Evolutionary conservation across 2,797 vertebrate genomes (phyloP), one percentile per base, ranked within the genome.

Genomic region (Channa striata): DNA sequence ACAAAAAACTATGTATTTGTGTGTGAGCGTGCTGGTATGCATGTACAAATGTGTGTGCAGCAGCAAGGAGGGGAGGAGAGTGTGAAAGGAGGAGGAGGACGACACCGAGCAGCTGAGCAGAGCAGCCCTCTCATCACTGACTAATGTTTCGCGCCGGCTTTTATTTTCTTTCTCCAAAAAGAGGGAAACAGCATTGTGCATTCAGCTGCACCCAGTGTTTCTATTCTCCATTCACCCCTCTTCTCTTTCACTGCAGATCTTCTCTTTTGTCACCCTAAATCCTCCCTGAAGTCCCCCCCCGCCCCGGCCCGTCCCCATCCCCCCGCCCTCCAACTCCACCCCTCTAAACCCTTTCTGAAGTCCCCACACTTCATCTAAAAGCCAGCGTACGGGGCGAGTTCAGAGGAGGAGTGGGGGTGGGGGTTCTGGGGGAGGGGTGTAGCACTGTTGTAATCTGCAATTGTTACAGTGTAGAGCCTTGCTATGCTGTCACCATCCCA

Each of bases 401-500:
- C 20, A 19, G 39, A 16, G 62, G 52, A 58, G 37, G 91, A 91
- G 85, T 3, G 89, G 40, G 21, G 54, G 47, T 54, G 54, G 48
- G 30, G 14, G 17, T 37, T 59, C 61, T 66, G 64, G 82, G 82
- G 83, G 79, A 71, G 69, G 87, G 87, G 81, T 21, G 91, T 95
- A 90, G 94, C 91, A 93, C 90, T 83, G 90, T 94, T 95, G 93
- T 96, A 95, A 95, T 93, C 94, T 93, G 19, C 87, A 93, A 93
- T 95, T 95, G 94, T 95, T 96, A 95, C 95, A 95, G 94, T 96
- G 92, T 91, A 93, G 91, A 93, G 93, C 93, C 94, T 90, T 94
- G 94, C 94, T 94, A 94, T 90, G 94, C 95, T 94, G 95, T 96
- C 95, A 96, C 96, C 95, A 87, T 95, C 93, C 93, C 96, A 88